Evolutionary conservation across 1,140 invertebrate genomes (phyloP).

Genomic region (Delia radicum): DNA sequence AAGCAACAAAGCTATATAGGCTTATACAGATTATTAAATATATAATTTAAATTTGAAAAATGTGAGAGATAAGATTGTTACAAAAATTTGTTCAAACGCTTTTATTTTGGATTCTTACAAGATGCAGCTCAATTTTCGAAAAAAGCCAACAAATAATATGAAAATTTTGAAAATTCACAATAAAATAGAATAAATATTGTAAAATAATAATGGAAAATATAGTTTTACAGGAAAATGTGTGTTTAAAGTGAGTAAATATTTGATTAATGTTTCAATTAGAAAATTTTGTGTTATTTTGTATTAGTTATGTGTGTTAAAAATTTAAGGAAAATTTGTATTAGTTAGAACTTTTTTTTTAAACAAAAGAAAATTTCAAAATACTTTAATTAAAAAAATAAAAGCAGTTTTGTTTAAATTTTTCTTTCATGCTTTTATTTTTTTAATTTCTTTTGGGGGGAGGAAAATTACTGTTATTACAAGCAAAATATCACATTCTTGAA

Average conservation of each 20-base stretch:
- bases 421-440: too few relatives aligned
- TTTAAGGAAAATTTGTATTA: too few relatives aligned
- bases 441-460: too few relatives aligned
- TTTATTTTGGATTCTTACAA: neutral
- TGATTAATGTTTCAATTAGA: neutral
- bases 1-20: neutral
- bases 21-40: neutral
- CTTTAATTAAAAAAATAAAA: neutral
- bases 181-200: neutral
- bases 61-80: neutral
- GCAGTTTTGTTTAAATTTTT: neutral
- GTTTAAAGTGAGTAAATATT: neutral
- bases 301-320: too few relatives aligned
- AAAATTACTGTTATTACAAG: neutral
- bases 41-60: neutral
- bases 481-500: neutral
- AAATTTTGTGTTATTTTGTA: too few relatives aligned
- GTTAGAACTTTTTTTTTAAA: neutral
- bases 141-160: constrained; percentile 1
- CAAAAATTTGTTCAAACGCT: neutral
- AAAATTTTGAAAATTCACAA: neutral
- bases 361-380: neutral
- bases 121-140: neutral
- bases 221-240: neutral
- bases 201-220: neutral